Evolutionary conservation across 2,888 invertebrate species (phyloP), one percentile per base, ranked within the genome.

Genomic region (Dinocampus coccinellae): DNA sequence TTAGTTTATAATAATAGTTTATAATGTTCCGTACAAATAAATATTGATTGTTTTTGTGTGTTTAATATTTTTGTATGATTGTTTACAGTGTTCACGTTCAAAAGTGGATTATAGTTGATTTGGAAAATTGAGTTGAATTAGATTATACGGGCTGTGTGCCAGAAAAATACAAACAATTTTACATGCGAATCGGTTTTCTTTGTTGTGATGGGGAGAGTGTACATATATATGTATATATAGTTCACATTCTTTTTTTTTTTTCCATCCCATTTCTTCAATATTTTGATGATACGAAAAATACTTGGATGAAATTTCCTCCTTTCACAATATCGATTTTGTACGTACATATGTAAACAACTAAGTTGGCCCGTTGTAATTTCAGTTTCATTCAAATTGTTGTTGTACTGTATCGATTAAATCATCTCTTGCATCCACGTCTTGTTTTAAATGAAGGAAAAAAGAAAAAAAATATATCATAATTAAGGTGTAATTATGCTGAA

Each of bases 151-250:
- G 76, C 78, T 68, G 76, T 73, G 73, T 72, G 74, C 73, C 76
- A 75, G 77, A 80, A 69, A 75, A 77, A 79, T 78, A 75, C 57
- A 73, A 69, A 72, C 78, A 81, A 81, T 81, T 79, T 81, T 76
- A 77, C 76, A 80, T 82, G 81, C 79, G 80, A 81, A 81, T 81
- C 78, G 76, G 73, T 78, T 77, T 75, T 69, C 66, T 66, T 58
- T 76, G 57, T 73, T 74, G 70, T 58, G 64, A 68, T 65, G 57
- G 67, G 66, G 42, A 34, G 58, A 70, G 47, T 73, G 39, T 65
- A n/a, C n/a, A n/a, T n/a, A n/a, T n/a, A n/a, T n/a, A n/a, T n/a
- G n/a, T n/a, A n/a, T n/a, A n/a, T n/a, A n/a, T n/a, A n/a, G n/a
- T n/a, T n/a, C n/a, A n/a, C n/a, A n/a, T 69, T 39, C 70, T 36